phyloP scores from a whole-genome alignment of 1,140 invertebrate genomes.

The Drosophila nebulosa region DNA sequence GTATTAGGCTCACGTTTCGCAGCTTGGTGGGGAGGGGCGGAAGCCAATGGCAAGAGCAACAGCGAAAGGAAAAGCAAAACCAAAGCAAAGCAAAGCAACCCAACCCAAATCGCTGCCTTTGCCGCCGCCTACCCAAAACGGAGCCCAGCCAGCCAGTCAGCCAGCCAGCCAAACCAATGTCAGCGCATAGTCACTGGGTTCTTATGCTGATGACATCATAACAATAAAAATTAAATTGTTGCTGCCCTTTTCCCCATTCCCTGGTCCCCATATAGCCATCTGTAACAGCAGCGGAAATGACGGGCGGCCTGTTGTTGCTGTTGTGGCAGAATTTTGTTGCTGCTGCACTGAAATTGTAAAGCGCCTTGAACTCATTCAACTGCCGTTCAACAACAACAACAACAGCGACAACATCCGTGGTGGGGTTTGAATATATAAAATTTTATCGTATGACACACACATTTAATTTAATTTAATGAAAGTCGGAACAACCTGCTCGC shows the following conservation, averaged over 20 bases:
- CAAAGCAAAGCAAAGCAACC: background rate
- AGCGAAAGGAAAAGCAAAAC: background rate
- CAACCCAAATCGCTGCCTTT: no score
- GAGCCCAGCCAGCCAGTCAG: background rate
- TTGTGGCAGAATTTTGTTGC: conserved; percentile 21
- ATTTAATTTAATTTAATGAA: conserved; percentile 53
- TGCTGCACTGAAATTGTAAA: conserved; percentile 40
- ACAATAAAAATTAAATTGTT: conserved; percentile 62
- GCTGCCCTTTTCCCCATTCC: conserved; percentile 30
- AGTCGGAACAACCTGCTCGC: conserved; percentile 44
- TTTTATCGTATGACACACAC: conserved; percentile 53
- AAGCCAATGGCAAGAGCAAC: no score
- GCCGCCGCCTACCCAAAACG: background rate
- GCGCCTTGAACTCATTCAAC: conserved; percentile 35
- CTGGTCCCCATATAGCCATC: background rate
- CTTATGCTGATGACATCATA: conserved; percentile 60
- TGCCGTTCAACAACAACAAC: background rate
- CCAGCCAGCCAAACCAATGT: background rate
- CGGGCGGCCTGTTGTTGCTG: conserved; percentile 23
- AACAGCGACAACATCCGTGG: background rate
- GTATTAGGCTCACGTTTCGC: conserved; percentile 41
- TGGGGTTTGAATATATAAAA: conserved; percentile 39
- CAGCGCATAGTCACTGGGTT: conserved; percentile 14
- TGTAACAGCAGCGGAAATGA: conserved; percentile 37
- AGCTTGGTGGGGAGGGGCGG: conserved; percentile 14